Evolutionary conservation across 2,113 vertebrate genomes (phyloP), one percentile per base, ranked within the genome.

Genomic region (Sakesphorus luctuosus): DNA sequence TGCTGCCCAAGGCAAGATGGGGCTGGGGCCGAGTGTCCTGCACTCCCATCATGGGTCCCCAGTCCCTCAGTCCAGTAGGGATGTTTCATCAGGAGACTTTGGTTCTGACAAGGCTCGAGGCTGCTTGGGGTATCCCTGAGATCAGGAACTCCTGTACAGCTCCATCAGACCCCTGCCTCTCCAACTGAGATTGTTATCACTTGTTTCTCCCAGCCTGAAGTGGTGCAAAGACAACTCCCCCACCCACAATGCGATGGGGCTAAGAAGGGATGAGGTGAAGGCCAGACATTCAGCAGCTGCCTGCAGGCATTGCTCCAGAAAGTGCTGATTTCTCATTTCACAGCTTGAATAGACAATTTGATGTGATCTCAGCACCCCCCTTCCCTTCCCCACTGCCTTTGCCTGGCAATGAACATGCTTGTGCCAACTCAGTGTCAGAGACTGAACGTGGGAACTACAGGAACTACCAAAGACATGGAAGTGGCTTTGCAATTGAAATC

Each of bases 111-210:
- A 56, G 61, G 18, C 73, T 28, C 0, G 0, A 38, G 40, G 47
- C 47, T 53, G 55, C 58, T 59, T 59, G 12, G 10, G 21, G 23
- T 36, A n/a, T 62, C n/a, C 33, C 28, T 0, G 3, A 19, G 38
- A 29, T 55, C 47, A 29, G 24, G 56, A 36, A 18, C 16, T 18
- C 8, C 18, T 25, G 38, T 3, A 20, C 12, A 47, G 49, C n/a
- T n/a, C 2, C 0, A 67, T 20, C 16, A 13, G 4, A 47, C 16
- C 29, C 25, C n/a, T 1, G 0, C 36, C 35, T 36, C 36, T 6
- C 26, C 8, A 18, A 24, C 56, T 4, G 66, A 58, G 9, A 13
- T 3, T 24, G 56, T 46, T 62, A 13, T 33, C 67, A 13, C 35
- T 7, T 78, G 29, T 12, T 35, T 35, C 28, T 88, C 9, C 43